A percentile compares a stretch with the other conserved stretches of the same genome.
phyloP scores from a whole-genome alignment of 2,113 vertebrate genomes.

The Vanacampus margaritifer region DNA sequence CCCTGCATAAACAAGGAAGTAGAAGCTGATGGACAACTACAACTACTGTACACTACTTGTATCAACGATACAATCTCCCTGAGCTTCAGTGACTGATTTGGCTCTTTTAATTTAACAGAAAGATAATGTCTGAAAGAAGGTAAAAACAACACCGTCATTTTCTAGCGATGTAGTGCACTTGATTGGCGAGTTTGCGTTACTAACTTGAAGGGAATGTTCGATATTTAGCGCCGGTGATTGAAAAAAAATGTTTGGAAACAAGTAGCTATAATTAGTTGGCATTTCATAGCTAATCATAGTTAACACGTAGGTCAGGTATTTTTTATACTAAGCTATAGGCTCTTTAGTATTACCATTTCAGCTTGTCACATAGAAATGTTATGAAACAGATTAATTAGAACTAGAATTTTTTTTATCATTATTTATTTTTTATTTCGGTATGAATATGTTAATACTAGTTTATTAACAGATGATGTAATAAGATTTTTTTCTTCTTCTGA shows the following conservation, averaged over 20 bases:
- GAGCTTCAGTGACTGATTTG: rapidly evolving
- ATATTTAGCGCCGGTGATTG: not conserved
- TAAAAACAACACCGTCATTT: conserved; percentile 5
- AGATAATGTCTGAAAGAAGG: conserved; percentile 25
- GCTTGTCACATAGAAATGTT: not conserved
- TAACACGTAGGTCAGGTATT: too few relatives aligned
- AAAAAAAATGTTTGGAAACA: not conserved
- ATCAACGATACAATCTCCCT: not conserved
- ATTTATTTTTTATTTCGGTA: not conserved
- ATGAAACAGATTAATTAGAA: too few relatives aligned
- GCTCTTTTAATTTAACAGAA: not conserved
- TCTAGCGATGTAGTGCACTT: not conserved
- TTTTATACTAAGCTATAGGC: too few relatives aligned
- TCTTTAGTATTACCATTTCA: too few relatives aligned
- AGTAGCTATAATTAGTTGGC: not conserved
- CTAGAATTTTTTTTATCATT: too few relatives aligned
- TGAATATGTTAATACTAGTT: not conserved
- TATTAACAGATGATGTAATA: not conserved
- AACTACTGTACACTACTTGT: not conserved
- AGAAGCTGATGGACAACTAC: too few relatives aligned
- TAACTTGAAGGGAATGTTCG: not conserved
- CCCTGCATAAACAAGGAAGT: conserved; percentile 52
- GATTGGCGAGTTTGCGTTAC: not conserved
- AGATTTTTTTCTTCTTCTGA: not conserved
- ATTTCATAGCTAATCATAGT: not conserved